Evolutionary conservation across 1,140 invertebrate species (phyloP), one percentile per base, ranked within the genome.

Genomic region (Drosophila biarmipes): DNA sequence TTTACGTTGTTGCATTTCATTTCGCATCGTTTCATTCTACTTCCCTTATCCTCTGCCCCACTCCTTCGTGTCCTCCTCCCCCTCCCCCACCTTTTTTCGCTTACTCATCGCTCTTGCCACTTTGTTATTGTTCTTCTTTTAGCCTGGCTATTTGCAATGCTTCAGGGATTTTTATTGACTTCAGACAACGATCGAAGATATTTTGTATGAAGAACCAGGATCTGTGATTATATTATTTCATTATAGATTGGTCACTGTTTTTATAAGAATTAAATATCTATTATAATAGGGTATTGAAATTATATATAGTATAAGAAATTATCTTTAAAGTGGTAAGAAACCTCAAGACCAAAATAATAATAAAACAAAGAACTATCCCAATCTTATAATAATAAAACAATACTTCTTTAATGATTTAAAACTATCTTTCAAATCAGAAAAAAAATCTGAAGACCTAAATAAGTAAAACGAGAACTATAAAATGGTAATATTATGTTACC

Each of bases 111-210:
- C 21, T 38, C 46, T 37, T 73, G 11, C 48, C 66, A 27, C 31
- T 58, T 51, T 53, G 31, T 57, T 73, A 72, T 55, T 27, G 29
- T 43, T 54, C 48, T 35, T 63, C 35, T 81, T 67, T 31, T 67
- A 37, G 46, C 45, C 45, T 19, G 49, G 57, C 56, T 63, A 71
- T 48, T 75, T 48, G 63, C 54, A 59, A 61, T 69, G 56, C 37
- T 74, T 79, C 58, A 58, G 73, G 67, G 38, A 48, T 53, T 73
- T 80, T 81, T 81, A 81, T 77, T 59, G 40, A 24, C 73, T 29
- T 35, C 31, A 64, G 71, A 45, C 52, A 14, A 17, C 14, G 48
- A 29, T 49, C 46, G n/a, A 5, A n/a, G 46, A 29, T 19, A 12
- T 43, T 19, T 4, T 48, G 31, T 48, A 17, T 17, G 31, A 15